Evolutionary conservation across 2,113 vertebrate genomes (phyloP).

Genomic region (Apteryx owenii): DNA sequence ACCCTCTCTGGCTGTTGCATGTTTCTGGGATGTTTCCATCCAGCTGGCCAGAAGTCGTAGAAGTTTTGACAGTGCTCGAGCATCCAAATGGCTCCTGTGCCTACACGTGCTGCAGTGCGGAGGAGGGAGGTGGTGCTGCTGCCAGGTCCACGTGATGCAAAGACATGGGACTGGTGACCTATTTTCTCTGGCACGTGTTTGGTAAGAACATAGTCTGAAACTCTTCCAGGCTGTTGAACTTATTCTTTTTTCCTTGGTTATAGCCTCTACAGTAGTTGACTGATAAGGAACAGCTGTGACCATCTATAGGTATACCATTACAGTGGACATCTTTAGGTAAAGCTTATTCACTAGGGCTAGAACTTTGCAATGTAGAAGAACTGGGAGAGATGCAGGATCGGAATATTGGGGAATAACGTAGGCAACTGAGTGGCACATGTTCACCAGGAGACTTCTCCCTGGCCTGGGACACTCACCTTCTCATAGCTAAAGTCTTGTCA

Average conservation of each 20-base stretch:
- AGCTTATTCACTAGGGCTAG: neutral
- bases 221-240: neutral
- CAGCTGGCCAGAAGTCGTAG: neutral
- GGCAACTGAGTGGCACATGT: neutral
- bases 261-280: neutral
- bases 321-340: neutral
- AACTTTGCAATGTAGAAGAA: neutral
- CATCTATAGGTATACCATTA: neutral
- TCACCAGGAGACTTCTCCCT: neutral
- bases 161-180: neutral
- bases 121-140: neutral
- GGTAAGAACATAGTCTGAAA: neutral
- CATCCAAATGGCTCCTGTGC: neutral
- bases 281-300: neutral
- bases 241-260: neutral
- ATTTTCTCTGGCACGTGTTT: neutral
- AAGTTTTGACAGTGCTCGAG: neutral
- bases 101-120: neutral
- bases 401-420: neutral
- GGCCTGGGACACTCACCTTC: neutral
- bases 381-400: neutral
- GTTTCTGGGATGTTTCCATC: neutral
- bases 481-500: neutral
- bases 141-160: neutral
- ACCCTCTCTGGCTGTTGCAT: neutral